A percentile compares a stretch with the other conserved stretches of the same genome.
These are phyloP conservation scores for Takifugu bimaculatus DNA, from an alignment of 2,113 vertebrate genomes.

Conservation along the genomic window DNA sequence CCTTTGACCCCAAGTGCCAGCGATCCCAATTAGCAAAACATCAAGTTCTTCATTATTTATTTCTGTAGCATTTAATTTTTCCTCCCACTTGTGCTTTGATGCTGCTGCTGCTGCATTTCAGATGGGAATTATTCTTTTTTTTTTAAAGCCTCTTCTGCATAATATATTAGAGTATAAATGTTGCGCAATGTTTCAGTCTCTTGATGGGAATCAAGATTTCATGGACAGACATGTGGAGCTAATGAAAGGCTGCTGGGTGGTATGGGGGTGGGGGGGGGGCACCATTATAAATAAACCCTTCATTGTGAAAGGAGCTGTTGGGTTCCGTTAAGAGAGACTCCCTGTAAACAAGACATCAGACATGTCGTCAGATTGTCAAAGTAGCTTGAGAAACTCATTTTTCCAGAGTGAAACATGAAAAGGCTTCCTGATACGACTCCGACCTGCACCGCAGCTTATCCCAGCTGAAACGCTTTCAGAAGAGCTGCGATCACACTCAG, in stretches of 20 bases:
- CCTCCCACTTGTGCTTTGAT: constrained; percentile 64
- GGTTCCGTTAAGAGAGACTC: too few relatives aligned
- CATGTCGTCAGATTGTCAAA: not conserved
- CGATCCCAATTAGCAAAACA: constrained; percentile 68
- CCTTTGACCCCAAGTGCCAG: constrained; percentile 57
- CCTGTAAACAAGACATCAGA: not conserved
- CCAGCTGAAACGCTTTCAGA: constrained; percentile 25
- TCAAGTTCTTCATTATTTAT: constrained; percentile 66
- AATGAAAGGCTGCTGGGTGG: not conserved
- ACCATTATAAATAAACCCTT: too few relatives aligned
- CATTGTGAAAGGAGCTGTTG: not conserved
- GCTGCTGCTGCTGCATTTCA: constrained; percentile 61
- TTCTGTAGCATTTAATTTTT: constrained; percentile 63
- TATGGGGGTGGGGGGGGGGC: too few relatives aligned
- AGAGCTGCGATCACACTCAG: constrained; percentile 13
- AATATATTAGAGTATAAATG: constrained; percentile 61
- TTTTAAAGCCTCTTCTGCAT: constrained; percentile 62
- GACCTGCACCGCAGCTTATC: constrained; percentile 23
- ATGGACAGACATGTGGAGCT: constrained; percentile 27
- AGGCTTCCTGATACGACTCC: constrained; percentile 6
- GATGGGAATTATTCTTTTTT: constrained; percentile 60
- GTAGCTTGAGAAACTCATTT: not conserved
- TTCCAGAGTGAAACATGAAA: constrained; percentile 49
- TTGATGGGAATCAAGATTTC: constrained; percentile 45
- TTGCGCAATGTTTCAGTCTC: constrained; percentile 46